Base-by-base conservation (phyloP, 2,113 vertebrate species). In the Sprattus sprattus region DNA sequence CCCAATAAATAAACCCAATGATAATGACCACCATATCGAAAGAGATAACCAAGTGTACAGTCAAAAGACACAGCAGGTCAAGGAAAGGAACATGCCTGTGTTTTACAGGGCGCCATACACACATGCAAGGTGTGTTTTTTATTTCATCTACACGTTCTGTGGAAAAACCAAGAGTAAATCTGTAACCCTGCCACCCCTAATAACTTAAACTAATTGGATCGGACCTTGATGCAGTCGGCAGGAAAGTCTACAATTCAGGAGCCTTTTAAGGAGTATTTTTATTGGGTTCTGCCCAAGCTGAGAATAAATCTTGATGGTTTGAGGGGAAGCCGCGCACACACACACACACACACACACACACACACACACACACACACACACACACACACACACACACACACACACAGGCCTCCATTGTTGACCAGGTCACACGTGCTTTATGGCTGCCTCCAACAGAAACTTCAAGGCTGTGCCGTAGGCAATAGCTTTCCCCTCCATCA, bases 311-410 rank as follows among this genome's bases (percentile, higher is more conserved):
- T 18, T 54, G 52, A 54, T 54, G 52, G 52, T 16, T 54, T 54
- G 52, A 54, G 4, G 47, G 47, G 39, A 39, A 39, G 39, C 39
- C 18, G 22, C 18, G n/a, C 57, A 60, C 57, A 60, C 47, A 82
- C n/a, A 82, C 47, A 82, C 81, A 82, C 81, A 82, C 47, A 52
- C 49, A 52, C 81, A 82, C 81, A 82, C 49, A 52, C 47, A 82
- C 47, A 82, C 81, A n/a, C 18, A 60, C 18, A 60, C 57, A 60
- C 57, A 60, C 47, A 82, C 47, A 82, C 47, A 82, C 81, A 82
- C 81, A 82, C 47, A 52, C 49, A 52, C 81, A 82, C 81, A 82
- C 49, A 52, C 47, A 82, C n/a, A 82, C 81, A 25, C 47, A 32
- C 15, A 15, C 11, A 50, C 6, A 16, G 20, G 46, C 81, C 57